Base-by-base conservation (phyloP, 2,113 vertebrate species). In the Myotis brandtii region DNA sequence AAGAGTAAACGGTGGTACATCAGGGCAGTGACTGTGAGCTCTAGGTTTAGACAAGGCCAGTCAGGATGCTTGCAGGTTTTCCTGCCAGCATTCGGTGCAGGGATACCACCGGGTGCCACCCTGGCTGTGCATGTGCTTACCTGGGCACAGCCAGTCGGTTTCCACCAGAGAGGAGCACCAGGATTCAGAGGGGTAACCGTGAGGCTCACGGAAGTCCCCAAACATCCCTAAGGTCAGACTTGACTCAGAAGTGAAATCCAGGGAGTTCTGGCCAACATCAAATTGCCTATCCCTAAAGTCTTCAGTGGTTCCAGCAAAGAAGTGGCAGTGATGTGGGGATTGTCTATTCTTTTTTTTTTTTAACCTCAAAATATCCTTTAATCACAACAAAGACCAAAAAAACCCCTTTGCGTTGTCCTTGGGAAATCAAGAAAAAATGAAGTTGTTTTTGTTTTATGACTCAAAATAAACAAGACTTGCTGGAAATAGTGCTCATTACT, bases 161-260 rank as follows among this genome's bases (percentile, higher is more conserved):
- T 94, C 20, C 27, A 12, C 52, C 17, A 34, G 2, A 34, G 25
- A 66, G 50, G 21, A n/a, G 34, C 5, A 9, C 3, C 27, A 77
- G 32, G 52, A 17, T 62, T 54, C 37, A 82, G 54, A 75, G 21
- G 23, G 37, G 9, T 72, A 80, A 80, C 64, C 9, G 50, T 27
- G 62, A 93, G 48, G 37, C 69, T 32, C 50, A 86, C 34, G 91
- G 56, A 84, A 21, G 9, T 43, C 56, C 54, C n/a, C 59, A 14
- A 20, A 88, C 91, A 30, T 59, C 56, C 87, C 46, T 88, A 18
- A 48, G 21, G 30, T 86, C n/a, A 67, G 32, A 82, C 8, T 80
- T 89, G 56, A 87, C 43, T 73, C 52, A 79, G 32, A 77, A 92
- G 48, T 52, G 70, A 96, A 59, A 81, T 70, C 43, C 27, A n/a